A percentile compares a stretch with the other conserved stretches of the same genome.
Conservation (phyloP, 2,113 vertebrate species). For the Scortum barcoo region DNA sequence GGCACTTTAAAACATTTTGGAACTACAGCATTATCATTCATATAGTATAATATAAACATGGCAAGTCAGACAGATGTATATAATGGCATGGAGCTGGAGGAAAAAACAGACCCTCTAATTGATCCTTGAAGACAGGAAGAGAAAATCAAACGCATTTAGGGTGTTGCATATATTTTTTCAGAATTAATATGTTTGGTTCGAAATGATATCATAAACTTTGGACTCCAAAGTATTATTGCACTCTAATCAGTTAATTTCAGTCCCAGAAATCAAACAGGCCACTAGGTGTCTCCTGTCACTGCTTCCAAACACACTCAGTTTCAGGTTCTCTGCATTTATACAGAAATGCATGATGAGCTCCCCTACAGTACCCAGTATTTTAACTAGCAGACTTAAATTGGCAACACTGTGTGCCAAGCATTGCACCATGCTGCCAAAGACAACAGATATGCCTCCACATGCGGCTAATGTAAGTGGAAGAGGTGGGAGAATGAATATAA, state of each 20-base stretch:
- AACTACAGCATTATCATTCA: constrained; percentile 36
- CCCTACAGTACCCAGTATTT: not conserved
- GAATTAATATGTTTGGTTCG: constrained; percentile 11
- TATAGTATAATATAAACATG: constrained; percentile 21
- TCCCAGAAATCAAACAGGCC: constrained; percentile 52
- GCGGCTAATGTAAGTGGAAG: constrained; percentile 13
- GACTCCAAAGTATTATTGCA: not conserved
- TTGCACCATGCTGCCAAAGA: constrained; percentile 5
- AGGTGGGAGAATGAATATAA: constrained; percentile 1
- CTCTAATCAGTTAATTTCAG: not conserved
- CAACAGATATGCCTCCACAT: constrained; percentile 15
- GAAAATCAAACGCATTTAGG: not conserved
- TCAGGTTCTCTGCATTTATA: constrained; percentile 7
- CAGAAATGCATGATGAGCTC: constrained; percentile 20
- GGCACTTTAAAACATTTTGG: constrained; percentile 5
- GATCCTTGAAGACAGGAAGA: not conserved
- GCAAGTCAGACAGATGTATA: not conserved
- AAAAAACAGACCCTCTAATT: constrained; percentile 5
- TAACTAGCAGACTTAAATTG: not conserved
- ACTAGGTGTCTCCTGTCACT: constrained; percentile 79
- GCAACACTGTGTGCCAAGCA: not conserved
- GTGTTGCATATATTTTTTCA: constrained; percentile 14
- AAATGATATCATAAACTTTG: not conserved
- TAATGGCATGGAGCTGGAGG: constrained; percentile 12
- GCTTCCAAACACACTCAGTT: constrained; percentile 33